Evolutionary conservation across 1,140 invertebrate species (phyloP).

Genomic region (Saccostrea echinata): DNA sequence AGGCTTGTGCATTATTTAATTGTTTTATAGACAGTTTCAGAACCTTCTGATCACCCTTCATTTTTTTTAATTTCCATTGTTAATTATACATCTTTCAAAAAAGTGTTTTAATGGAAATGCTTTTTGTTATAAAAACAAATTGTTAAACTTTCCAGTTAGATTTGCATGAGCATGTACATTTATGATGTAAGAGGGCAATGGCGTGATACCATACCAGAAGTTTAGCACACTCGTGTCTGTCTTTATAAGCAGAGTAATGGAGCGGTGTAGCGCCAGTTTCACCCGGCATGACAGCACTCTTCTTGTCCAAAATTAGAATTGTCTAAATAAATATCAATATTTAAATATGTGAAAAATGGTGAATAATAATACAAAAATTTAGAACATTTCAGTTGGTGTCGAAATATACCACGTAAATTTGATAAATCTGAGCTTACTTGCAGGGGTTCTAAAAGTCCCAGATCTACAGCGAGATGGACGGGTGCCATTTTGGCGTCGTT

Average conservation of each 20-base stretch:
- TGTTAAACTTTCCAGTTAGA: no score
- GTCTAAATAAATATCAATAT: slow-evolving; percentile 69
- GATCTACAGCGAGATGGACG: slow-evolving; percentile 88
- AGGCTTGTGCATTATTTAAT: no score
- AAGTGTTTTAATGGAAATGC: no score
- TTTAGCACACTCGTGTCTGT: slow-evolving; percentile 88
- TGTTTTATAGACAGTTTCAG: no score
- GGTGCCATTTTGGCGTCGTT: slow-evolving; percentile 89
- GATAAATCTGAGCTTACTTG: slow-evolving; percentile 73
- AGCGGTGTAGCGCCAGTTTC: slow-evolving; percentile 90
- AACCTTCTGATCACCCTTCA: no score
- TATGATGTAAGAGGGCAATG: no score
- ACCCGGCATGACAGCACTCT: slow-evolving; percentile 87
- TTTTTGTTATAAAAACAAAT: no score
- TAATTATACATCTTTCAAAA: no score
- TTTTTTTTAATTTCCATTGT: no score
- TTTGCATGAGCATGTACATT: no score
- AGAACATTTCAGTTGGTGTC: neutral
- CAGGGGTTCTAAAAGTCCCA: slow-evolving; percentile 86
- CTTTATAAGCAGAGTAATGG: slow-evolving; percentile 90
- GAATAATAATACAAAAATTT: no score
- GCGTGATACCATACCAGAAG: slow-evolving; percentile 84
- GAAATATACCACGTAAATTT: no score
- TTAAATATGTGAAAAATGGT: neutral
- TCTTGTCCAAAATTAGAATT: slow-evolving; percentile 85